Evolutionary conservation across 1,140 invertebrate genomes (phyloP).

Genomic region (Bombus sylvicola): DNA sequence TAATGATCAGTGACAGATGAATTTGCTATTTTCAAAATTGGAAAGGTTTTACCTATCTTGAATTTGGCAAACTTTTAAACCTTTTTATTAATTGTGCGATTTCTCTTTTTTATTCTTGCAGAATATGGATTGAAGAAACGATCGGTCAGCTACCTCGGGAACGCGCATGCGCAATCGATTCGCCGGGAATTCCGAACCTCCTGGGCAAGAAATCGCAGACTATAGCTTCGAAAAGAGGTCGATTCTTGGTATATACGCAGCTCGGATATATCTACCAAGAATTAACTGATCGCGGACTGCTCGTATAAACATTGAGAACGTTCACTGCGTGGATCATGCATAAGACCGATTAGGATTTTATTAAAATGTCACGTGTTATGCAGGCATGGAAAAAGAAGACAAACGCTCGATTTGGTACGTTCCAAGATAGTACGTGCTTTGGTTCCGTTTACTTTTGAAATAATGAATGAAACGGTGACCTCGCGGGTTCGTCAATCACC

Average conservation of each 20-base stretch:
- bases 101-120: not conserved
- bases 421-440: not conserved
- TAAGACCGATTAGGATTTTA: not conserved
- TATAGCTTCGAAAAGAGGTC: not conserved
- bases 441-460: not conserved
- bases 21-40: not conserved
- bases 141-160: not conserved
- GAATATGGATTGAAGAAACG: not conserved
- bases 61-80: not conserved
- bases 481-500: too few species aligned
- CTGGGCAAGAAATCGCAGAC: not conserved
- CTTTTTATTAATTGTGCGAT: too few species aligned
- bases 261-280: not conserved
- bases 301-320: not conserved
- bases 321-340: not conserved
- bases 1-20: not conserved
- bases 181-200: slow-evolving; percentile 29
- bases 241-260: slow-evolving; percentile 12
- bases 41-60: not conserved
- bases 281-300: not conserved
- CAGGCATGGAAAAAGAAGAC: not conserved
- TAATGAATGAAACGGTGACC: not conserved
- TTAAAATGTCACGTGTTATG: not conserved
- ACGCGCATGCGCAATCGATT: not conserved
- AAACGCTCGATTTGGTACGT: too few species aligned